Conservation (phyloP, 2,797 vertebrate species). For the Phoxinus dragarum region DNA sequence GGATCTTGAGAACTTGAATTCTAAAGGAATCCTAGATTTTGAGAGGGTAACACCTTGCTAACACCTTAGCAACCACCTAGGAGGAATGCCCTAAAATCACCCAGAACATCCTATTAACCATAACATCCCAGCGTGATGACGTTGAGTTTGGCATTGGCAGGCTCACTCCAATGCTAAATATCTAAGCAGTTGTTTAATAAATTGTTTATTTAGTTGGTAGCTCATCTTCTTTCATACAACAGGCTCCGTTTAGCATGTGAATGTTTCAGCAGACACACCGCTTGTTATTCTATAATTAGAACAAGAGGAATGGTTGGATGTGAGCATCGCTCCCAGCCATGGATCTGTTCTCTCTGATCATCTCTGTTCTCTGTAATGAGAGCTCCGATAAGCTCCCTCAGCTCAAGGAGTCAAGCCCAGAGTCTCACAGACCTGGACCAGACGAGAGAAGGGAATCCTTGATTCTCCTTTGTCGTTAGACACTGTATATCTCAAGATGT, state of each 20-base stretch:
- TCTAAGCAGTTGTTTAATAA: neutral
- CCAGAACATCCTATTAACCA: neutral
- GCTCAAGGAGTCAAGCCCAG: constrained; percentile 14
- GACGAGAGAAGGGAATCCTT: constrained; percentile 16
- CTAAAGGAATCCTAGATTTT: neutral
- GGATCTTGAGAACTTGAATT: neutral
- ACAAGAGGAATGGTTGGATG: constrained; percentile 32
- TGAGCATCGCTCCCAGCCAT: constrained; percentile 27
- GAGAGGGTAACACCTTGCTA: neutral
- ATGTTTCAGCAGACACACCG: constrained; percentile 27
- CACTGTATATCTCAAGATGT: neutral
- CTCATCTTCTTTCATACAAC: neutral
- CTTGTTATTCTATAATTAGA: constrained; percentile 45
- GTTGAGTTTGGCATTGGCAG: neutral
- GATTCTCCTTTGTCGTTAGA: neutral
- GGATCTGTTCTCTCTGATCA: constrained; percentile 35
- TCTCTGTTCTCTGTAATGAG: constrained; percentile 25
- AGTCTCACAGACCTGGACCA: neutral
- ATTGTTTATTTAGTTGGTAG: constrained; percentile 15
- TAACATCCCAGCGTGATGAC: neutral
- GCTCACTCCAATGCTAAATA: neutral
- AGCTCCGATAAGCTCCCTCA: constrained; percentile 30
- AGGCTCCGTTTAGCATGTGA: neutral
- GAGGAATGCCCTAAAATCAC: neutral
- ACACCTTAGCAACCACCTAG: neutral